A percentile compares a stretch with the other conserved stretches of the same genome.
phyloP scores from a whole-genome alignment of 2,797 vertebrate species.

The Spizella passerina region DNA sequence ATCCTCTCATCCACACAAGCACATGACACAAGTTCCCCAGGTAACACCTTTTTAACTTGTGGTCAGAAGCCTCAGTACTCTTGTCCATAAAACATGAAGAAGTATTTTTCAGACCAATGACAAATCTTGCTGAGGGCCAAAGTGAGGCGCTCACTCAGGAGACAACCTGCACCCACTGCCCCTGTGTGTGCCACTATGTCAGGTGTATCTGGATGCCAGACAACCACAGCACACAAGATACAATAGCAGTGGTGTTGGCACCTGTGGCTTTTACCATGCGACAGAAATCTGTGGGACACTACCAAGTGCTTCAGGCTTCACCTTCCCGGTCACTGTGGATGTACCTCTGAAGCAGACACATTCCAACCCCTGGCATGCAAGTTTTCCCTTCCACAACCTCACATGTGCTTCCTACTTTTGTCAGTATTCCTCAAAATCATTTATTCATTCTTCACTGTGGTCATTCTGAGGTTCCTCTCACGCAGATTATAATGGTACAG shows the following conservation, averaged over 20 bases:
- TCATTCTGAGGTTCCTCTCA: not conserved
- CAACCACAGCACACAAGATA: not conserved
- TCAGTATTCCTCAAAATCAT: not conserved
- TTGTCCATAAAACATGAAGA: not conserved
- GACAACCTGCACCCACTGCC: not conserved
- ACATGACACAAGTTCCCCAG: not conserved
- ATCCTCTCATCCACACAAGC: not conserved
- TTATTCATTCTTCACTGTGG: not conserved
- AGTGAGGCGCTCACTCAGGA: not conserved
- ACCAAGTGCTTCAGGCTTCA: not conserved
- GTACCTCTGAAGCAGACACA: not conserved
- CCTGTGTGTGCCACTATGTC: fast-evolving
- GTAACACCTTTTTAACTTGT: not conserved
- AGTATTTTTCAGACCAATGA: not conserved
- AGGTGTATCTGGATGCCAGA: not conserved
- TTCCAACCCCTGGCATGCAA: not conserved
- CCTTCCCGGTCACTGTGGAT: not conserved
- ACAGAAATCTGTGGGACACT: not conserved
- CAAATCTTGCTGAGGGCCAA: not conserved
- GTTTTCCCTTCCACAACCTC: not conserved
- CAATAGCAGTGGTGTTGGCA: not conserved
- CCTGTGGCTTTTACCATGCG: not conserved
- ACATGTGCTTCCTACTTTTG: not conserved
- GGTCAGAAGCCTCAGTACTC: not conserved
- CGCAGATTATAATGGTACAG: not conserved